Conservation (phyloP, 2,888 invertebrate species). For the Barypeithes pellucidus region DNA sequence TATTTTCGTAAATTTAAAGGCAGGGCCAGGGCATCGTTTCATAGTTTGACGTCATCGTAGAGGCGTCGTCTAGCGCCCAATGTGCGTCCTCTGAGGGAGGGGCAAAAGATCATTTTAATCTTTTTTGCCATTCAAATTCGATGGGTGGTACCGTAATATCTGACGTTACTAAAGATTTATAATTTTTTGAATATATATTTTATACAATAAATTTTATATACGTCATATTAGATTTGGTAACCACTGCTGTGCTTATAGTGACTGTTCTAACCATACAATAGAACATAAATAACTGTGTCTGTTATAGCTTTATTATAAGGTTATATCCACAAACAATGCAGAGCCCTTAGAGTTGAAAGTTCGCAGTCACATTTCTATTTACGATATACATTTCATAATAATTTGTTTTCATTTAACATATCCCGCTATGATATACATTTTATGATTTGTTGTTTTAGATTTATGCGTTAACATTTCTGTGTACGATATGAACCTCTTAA, state of each 20-base stretch:
- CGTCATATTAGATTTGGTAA: not conserved
- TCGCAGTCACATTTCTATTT: too few relatives aligned
- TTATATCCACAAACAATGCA: too few relatives aligned
- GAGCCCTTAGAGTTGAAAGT: too few relatives aligned
- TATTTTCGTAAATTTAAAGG: slow-evolving; percentile 63
- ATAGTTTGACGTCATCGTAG: slow-evolving; percentile 69
- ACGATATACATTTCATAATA: too few relatives aligned
- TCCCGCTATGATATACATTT: too few relatives aligned
- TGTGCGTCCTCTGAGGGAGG: slow-evolving; percentile 69
- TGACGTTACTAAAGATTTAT: slow-evolving; percentile 66
- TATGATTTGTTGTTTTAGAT: too few relatives aligned
- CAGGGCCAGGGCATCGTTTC: slow-evolving; percentile 67
- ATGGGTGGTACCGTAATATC: slow-evolving; percentile 69
- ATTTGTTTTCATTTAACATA: too few relatives aligned
- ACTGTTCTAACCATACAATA: too few relatives aligned
- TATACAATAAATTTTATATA: not conserved
- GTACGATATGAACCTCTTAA: too few relatives aligned
- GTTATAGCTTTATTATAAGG: too few relatives aligned
- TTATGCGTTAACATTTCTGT: too few relatives aligned
- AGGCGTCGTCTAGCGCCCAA: slow-evolving; percentile 69
- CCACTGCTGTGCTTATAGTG: not conserved
- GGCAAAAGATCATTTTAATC: slow-evolving; percentile 71
- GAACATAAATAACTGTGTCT: too few relatives aligned
- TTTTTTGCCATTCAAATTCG: slow-evolving; percentile 71
- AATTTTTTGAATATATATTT: slow-evolving; percentile 21